Evolutionary conservation across 1,140 invertebrate species (phyloP).

Genomic region (Eurosta solidaginis): DNA sequence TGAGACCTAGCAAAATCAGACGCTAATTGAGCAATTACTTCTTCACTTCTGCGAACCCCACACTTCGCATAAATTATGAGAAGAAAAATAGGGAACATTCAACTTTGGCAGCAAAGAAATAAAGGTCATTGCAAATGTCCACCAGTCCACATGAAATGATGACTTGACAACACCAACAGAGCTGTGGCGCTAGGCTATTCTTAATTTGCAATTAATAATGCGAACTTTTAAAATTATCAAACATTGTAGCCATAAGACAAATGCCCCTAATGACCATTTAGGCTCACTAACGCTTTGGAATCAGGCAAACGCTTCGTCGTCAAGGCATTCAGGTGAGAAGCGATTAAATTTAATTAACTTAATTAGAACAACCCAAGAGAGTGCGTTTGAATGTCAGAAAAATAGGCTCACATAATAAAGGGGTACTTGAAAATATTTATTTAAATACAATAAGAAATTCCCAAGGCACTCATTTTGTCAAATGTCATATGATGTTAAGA

Average conservation of each 20-base stretch:
- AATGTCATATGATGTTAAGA: background rate
- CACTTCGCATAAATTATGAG: too few relatives aligned
- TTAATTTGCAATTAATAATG: background rate
- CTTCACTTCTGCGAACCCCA: too few relatives aligned
- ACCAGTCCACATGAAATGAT: background rate
- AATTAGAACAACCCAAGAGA: background rate
- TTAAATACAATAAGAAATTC: background rate
- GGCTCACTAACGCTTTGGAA: background rate
- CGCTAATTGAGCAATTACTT: too few relatives aligned
- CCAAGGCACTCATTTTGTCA: background rate
- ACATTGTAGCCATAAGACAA: background rate
- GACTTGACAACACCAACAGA: background rate
- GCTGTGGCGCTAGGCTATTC: background rate
- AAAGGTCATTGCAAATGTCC: too few relatives aligned
- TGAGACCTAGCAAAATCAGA: too few relatives aligned
- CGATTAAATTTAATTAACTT: conserved; percentile 9
- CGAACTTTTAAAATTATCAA: background rate
- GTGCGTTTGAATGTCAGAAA: background rate
- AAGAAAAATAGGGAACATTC: too few relatives aligned
- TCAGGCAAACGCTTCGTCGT: background rate
- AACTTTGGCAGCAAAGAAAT: too few relatives aligned
- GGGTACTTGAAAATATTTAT: background rate
- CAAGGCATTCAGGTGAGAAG: background rate
- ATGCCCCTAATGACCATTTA: background rate
- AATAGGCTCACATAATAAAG: background rate